These are phyloP conservation scores for Bergia sp. DNA, from an alignment of 92 coral and sea anemone species.

Conservation along the genomic window DNA sequence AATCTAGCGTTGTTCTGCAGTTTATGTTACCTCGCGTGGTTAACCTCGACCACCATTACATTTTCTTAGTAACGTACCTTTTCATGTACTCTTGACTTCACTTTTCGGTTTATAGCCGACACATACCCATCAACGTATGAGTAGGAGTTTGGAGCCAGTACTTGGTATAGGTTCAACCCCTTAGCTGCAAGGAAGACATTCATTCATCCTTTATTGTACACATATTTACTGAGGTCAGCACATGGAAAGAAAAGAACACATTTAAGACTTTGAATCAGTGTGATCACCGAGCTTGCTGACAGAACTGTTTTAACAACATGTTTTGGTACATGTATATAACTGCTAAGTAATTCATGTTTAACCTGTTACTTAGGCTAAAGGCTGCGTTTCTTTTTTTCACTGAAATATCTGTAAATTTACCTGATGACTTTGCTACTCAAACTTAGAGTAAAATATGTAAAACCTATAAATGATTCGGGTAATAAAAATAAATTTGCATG, in stretches of 20 bases:
- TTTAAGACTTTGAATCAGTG: neutral
- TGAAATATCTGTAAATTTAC: too few relatives aligned
- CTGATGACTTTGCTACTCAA: too few relatives aligned
- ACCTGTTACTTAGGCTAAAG: too few relatives aligned
- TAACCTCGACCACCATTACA: neutral
- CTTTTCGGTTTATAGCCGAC: conserved; percentile 89
- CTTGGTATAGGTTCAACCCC: conserved; percentile 93
- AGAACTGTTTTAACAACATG: too few relatives aligned
- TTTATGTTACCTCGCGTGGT: neutral
- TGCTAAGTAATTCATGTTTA: too few relatives aligned
- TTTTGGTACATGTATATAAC: too few relatives aligned
- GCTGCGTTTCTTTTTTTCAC: too few relatives aligned
- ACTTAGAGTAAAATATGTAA: too few relatives aligned
- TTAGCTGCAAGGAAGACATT: conserved; percentile 60
- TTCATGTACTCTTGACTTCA: conserved; percentile 90
- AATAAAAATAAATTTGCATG: too few relatives aligned
- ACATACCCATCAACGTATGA: conserved; percentile 94
- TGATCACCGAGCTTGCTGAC: neutral
- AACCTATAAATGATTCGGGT: too few relatives aligned
- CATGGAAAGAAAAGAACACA: too few relatives aligned
- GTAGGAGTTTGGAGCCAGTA: conserved; percentile 93
- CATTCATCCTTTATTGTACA: neutral
- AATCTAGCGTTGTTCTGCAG: too few relatives aligned
- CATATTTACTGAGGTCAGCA: neutral
- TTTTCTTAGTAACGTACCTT: conserved; percentile 65